These are phyloP conservation scores for Cherax quadricarinatus DNA, from an alignment of 1,140 invertebrate species.

Conservation along the genomic window DNA sequence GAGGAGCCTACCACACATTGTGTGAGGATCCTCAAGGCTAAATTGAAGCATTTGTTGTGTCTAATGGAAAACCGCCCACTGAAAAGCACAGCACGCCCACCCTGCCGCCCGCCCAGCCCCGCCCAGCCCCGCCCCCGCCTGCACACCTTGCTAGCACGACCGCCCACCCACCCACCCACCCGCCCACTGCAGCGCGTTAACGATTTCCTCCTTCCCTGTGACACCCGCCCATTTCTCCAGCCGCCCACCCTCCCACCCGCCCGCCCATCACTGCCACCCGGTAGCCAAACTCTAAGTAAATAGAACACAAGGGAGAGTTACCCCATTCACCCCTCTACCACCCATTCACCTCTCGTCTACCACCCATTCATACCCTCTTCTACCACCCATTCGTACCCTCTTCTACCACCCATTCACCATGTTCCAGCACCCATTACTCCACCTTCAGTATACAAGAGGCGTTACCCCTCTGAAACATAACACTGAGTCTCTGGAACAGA, in stretches of 20 bases:
- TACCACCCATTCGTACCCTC: not conserved
- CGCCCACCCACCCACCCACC: too few species aligned
- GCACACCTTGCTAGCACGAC: not conserved
- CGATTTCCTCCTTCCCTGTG: too few species aligned
- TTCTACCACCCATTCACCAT: not conserved
- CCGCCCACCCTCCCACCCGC: not conserved
- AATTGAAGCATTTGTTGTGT: slow-evolving; percentile 54
- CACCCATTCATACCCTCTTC: not conserved
- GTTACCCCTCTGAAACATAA: too few species aligned
- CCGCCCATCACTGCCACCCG: not conserved
- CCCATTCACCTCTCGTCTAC: not conserved
- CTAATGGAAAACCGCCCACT: slow-evolving; percentile 53
- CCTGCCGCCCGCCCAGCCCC: not conserved
- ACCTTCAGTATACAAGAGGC: not conserved
- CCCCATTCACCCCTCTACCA: not conserved
- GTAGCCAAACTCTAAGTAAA: not conserved
- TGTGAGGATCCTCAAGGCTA: slow-evolving; percentile 35
- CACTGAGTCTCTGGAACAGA: too few species aligned
- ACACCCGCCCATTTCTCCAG: not conserved
- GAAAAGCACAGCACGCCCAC: slow-evolving; percentile 51
- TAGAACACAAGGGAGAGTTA: not conserved
- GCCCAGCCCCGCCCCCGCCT: not conserved
- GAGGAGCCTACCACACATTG: slow-evolving; percentile 34
- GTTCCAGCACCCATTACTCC: not conserved
- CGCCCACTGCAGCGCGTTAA: not conserved